Base-by-base conservation (phyloP, 2,113 vertebrate species). In the Lates calcarifer region DNA sequence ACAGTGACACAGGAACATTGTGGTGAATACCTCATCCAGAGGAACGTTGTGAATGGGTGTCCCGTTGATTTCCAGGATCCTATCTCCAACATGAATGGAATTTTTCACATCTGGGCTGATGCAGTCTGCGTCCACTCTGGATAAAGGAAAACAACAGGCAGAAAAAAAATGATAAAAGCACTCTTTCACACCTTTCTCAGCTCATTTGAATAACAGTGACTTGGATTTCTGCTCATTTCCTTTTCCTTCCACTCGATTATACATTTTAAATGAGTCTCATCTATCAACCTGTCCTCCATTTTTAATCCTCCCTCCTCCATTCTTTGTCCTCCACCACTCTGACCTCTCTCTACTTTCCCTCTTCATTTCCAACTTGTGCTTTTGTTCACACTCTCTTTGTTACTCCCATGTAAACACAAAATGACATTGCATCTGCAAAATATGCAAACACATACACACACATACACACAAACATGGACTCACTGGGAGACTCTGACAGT, bases 81-180 rank as follows among this genome's bases (percentile, higher is more conserved):
- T 94, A 83, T 99, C 98, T 2, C 98, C 98, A 0, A 99, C 94
- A 0, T 99, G 98, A 93, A 99, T 99, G 80, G 98, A 96, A 88
- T 96, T 98, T 92, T 98, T 99, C 92, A 99, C 96, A 77, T 98
- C 98, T 0, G 98, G 98, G 83, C 98, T 99, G 92, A 99, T 97
- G 93, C 96, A 97, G 82, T 96, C 97, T 0, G 96, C 79, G 82
- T 99, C 95, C 85, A 99, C 95, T 63, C 98, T 95, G 78, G n/a
- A 70, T 31, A 68, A 67, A 33, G 5, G 39, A 33, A 13, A 64
- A 72, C 3, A 68, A 67, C 20, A 35, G 28, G 35, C 15, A 69
- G 1, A 61, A 20, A 43, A 1, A 0, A 60, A 43, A 76, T 17
- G 4, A 39, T 10, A 3, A 3, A 49, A 74, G 12, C 56, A 57